Conservation (phyloP, 2,113 vertebrate species). For the Paratilapia polleni region DNA sequence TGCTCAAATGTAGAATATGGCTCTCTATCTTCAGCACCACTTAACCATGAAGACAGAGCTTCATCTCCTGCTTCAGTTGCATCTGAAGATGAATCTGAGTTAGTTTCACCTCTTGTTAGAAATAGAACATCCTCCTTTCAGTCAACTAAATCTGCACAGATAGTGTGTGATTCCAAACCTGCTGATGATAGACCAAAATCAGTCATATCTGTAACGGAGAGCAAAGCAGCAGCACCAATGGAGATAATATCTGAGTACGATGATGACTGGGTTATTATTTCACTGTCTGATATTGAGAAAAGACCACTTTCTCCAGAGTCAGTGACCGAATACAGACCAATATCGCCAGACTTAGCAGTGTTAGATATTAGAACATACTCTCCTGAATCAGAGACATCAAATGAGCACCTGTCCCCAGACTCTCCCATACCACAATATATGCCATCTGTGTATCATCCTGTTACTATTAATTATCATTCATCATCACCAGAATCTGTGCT, state of each 20-base stretch:
- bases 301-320: conserved; percentile 15
- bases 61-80: conserved; percentile 43
- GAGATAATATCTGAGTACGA: background rate
- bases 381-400: conserved; percentile 9
- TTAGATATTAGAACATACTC: conserved; percentile 1
- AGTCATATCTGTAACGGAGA: background rate
- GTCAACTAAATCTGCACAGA: background rate
- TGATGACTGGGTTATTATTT: conserved; percentile 44
- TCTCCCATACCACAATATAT: conserved; percentile 10
- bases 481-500: conserved; percentile 43
- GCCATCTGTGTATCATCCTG: background rate
- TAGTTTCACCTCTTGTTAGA: background rate
- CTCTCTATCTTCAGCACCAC: background rate
- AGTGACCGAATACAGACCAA: background rate
- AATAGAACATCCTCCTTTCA: conserved; percentile 8
- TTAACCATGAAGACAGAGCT: conserved; percentile 31
- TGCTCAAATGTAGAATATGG: conserved; percentile 38
- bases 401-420: background rate
- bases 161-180: background rate
- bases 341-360: background rate
- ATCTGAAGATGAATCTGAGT: conserved; percentile 31
- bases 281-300: conserved; percentile 32
- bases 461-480: background rate
- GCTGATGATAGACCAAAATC: background rate
- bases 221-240: background rate